phyloP scores from a whole-genome alignment of 1,140 invertebrate species.

The Sitobion miscanthi region DNA sequence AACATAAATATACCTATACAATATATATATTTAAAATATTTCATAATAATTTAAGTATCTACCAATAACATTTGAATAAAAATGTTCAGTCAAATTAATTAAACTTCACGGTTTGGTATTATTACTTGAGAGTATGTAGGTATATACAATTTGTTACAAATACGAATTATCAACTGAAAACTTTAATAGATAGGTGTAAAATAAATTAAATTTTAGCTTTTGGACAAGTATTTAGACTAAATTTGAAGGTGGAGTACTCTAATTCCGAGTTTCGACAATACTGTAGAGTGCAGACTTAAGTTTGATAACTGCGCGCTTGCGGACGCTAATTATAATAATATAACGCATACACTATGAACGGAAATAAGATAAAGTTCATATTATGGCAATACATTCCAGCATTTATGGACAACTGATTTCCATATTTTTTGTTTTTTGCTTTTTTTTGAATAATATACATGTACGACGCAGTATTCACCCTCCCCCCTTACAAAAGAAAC shows the following conservation, averaged over 20 bases:
- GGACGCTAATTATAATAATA: not conserved
- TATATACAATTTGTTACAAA: too few relatives aligned
- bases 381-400: not conserved
- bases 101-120: too few relatives aligned
- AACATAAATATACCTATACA: too few relatives aligned
- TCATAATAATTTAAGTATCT: too few relatives aligned
- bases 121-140: too few relatives aligned
- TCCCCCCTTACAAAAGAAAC: too few relatives aligned
- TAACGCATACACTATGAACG: not conserved
- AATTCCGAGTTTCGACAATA: not conserved
- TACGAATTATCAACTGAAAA: not conserved
- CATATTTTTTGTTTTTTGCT: not conserved
- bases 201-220: not conserved
- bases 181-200: not conserved
- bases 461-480: not conserved
- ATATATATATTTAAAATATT: too few relatives aligned
- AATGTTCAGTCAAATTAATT: too few relatives aligned
- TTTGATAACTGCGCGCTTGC: not conserved
- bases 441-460: not conserved
- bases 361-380: not conserved
- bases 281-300: too few relatives aligned
- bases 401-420: not conserved
- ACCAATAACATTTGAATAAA: too few relatives aligned
- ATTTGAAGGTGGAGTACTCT: not conserved
- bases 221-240: not conserved